These are phyloP conservation scores for Eilema griseolum DNA, from an alignment of 2,888 invertebrate species.

Conservation along the genomic window DNA sequence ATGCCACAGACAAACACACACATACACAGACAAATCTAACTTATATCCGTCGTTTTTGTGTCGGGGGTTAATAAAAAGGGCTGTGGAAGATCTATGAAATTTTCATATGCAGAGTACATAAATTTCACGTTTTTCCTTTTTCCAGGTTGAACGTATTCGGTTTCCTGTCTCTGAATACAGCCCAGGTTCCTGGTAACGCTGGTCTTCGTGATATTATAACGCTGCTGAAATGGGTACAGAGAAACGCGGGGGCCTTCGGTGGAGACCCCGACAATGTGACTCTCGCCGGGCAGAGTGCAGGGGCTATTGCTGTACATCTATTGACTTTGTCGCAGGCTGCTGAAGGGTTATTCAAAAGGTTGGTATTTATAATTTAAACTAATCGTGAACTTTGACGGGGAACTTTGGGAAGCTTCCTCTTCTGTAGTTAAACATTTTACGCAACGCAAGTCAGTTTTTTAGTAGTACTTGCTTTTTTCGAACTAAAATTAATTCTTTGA, in stretches of 20 bases:
- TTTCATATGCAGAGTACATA: neutral
- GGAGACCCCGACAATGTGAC: conserved; percentile 77
- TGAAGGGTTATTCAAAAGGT: conserved; percentile 73
- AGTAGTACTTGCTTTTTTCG: neutral
- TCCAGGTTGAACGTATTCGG: conserved; percentile 79
- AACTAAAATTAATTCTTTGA: neutral
- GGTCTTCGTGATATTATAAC: conserved; percentile 79
- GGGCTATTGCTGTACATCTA: conserved; percentile 69
- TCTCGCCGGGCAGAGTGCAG: conserved; percentile 80
- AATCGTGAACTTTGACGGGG: neutral
- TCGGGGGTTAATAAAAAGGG: too few species aligned
- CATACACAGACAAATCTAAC: too few species aligned
- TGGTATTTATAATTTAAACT: neutral
- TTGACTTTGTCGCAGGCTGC: conserved; percentile 70
- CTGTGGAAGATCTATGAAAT: neutral
- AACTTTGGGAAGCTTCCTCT: neutral
- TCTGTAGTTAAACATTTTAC: neutral
- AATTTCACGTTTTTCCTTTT: conserved; percentile 19
- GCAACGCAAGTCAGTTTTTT: neutral
- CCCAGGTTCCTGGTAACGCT: conserved; percentile 77
- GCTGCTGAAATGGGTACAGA: conserved; percentile 75
- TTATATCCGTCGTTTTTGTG: too few species aligned
- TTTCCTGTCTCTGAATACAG: conserved; percentile 74
- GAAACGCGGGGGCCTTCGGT: conserved; percentile 73
- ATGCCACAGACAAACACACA: too few species aligned